Base-by-base conservation (phyloP, 2,888 invertebrate species). In the Leucozona laternaria region DNA sequence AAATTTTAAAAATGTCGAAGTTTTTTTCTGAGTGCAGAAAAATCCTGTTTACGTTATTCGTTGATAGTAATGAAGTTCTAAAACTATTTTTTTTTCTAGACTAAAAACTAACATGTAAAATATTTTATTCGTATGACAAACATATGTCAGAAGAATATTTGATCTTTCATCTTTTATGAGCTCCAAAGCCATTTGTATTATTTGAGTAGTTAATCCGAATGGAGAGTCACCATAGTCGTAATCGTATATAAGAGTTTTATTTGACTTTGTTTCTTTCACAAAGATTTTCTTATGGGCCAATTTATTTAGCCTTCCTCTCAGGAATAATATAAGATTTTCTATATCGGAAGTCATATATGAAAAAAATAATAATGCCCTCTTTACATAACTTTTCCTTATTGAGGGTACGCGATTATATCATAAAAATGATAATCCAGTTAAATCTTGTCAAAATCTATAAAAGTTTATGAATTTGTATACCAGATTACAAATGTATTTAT, bases 191-290 rank as follows among this genome's bases (percentile, higher is more conserved):
- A 57, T 57, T 17, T 10, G 11, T 34, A 17, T 57, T 17, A 31
- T 28, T 22, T 8, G 4, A 53, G 13, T 25, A 22, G 5, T 0
- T 34, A 15, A 40, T 22, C 22, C 34, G 4, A 20, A 40, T 0
- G 22, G 22, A 60, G 15, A 37, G 5, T 15, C 40, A 40, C 22
- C n/a, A 57, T n/a, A 40, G 40, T 20, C 57, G 11, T 58, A 58
- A 34, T 37, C 20, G 13, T 40, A 37, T 40, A 37, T 37, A 58
- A 37, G 37, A 22, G 8, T 60, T 60, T 53, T 60, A 60, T 60
- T 60, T 7, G 60, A 40, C 22, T 60, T 60, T 40, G 60, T 40
- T 60, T 60, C 60, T 40, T 37, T 60, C 13, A 8, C 31, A 11
- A 31, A 4, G 31, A 4, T 57, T 57, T 43, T n/a, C n/a, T 66